These are phyloP conservation scores for Diabrotica balteata DNA, from an alignment of 2,888 invertebrate genomes.

Conservation along the genomic window DNA sequence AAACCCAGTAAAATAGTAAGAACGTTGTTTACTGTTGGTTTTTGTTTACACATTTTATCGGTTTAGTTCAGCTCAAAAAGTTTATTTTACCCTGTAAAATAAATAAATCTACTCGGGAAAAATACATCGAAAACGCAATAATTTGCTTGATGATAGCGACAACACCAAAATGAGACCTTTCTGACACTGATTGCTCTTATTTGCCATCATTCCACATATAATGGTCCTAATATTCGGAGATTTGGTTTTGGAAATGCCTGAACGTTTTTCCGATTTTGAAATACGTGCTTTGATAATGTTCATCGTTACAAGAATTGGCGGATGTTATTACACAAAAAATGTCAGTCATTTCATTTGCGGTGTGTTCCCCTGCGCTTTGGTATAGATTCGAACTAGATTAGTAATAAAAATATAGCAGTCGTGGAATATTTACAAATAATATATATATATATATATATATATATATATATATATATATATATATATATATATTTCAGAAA, in stretches of 20 bases:
- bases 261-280: slow-evolving; percentile 19
- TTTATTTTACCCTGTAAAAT: too few relatives aligned
- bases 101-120: too few relatives aligned
- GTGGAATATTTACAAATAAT: too few relatives aligned
- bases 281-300: slow-evolving; percentile 12
- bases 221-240: slow-evolving; percentile 17
- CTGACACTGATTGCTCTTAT: neutral
- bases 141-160: slow-evolving; percentile 3
- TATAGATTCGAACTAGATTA: too few relatives aligned
- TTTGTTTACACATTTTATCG: too few relatives aligned
- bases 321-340: slow-evolving; percentile 10
- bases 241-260: slow-evolving; percentile 13
- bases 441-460: too few relatives aligned
- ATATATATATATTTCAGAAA: too few relatives aligned
- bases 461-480: too few relatives aligned
- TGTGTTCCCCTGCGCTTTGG: neutral
- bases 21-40: too few relatives aligned
- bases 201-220: slow-evolving; percentile 3
- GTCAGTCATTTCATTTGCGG: neutral
- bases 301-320: slow-evolving; percentile 20
- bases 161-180: neutral
- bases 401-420: too few relatives aligned
- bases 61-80: too few relatives aligned
- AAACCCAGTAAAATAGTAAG: too few relatives aligned
- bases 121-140: neutral